phyloP scores from a whole-genome alignment of 2,888 invertebrate species.

The Galerucella nymphaeae region DNA sequence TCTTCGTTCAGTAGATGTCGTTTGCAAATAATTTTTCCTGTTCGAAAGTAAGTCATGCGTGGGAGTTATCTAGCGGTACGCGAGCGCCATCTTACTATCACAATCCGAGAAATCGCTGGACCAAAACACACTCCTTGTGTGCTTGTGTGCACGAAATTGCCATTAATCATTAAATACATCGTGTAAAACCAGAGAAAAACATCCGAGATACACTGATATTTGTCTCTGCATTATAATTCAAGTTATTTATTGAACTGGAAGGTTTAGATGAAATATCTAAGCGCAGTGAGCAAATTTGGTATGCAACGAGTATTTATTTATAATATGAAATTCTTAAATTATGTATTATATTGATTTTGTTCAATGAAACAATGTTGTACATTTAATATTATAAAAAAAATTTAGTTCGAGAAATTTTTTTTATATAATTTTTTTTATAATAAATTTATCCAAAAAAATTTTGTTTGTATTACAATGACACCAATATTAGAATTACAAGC shows the following conservation, averaged over 20 bases:
- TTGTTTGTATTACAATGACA: too few relatives aligned
- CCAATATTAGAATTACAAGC: too few relatives aligned
- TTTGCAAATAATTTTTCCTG: neutral
- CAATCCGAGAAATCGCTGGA: constrained; percentile 14
- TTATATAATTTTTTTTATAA: too few relatives aligned
- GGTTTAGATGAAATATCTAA: neutral
- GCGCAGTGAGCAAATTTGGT: neutral
- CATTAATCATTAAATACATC: neutral
- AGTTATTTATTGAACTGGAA: neutral
- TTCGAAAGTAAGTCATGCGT: constrained; percentile 9
- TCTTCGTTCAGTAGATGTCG: too few relatives aligned
- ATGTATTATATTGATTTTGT: too few relatives aligned
- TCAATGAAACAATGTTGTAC: too few relatives aligned
- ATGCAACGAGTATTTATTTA: neutral
- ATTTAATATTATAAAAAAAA: too few relatives aligned
- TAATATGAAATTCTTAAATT: too few relatives aligned
- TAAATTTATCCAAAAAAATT: too few relatives aligned
- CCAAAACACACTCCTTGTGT: constrained; percentile 13
- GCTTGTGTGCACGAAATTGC: neutral
- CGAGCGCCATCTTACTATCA: constrained; percentile 4
- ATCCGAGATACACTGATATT: constrained; percentile 9
- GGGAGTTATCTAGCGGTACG: neutral
- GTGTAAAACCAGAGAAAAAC: constrained; percentile 12
- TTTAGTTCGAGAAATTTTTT: too few relatives aligned
- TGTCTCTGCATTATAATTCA: constrained; percentile 13